Evolutionary conservation across 2,888 invertebrate species (phyloP), one percentile per base, ranked within the genome.

Genomic region (Melanostoma scalare): DNA sequence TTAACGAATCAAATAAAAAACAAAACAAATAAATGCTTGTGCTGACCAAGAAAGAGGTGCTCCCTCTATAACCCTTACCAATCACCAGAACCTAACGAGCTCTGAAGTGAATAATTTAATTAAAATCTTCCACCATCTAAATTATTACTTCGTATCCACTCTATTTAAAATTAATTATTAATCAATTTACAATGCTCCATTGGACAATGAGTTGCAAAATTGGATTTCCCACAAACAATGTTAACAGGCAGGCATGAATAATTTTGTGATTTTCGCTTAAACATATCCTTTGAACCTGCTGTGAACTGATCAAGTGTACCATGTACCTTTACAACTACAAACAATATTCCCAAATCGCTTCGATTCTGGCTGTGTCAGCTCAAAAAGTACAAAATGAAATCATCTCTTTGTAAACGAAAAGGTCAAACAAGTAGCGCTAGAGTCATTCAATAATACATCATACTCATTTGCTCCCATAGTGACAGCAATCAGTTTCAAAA

Each of bases 131-230:
- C 63, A 38, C 63, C 63, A 63, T 63, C 63, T 63, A 38, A 50
- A 50, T n/a, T 31, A 50, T 50, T 50, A 50, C 50, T 63, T 63
- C 6, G 50, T 63, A 63, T 48, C 50, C 63, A 38, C 48, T 31
- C 63, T 63, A 38, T 63, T 63, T 50, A 50, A 63, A 63, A 50
- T 63, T 63, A 63, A 63, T 63, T 63, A 50, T 63, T 63, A 63
- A 63, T 63, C 63, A 63, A 63, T 63, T 50, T 50, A 63, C 63
- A 63, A 63, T 63, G 50, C 48, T 63, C 50, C 63, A 63, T 63
- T 63, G 63, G 38, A 63, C 63, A 63, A 50, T 63, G 63, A 63
- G 63, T 31, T 63, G 63, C 63, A 63, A 63, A 63, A 63, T 63
- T 63, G 50, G 38, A 63, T 63, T 63, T 63, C 46, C 38, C 48